phyloP scores from a whole-genome alignment of 2,888 invertebrate genomes.

The Aphodius sticticus region DNA sequence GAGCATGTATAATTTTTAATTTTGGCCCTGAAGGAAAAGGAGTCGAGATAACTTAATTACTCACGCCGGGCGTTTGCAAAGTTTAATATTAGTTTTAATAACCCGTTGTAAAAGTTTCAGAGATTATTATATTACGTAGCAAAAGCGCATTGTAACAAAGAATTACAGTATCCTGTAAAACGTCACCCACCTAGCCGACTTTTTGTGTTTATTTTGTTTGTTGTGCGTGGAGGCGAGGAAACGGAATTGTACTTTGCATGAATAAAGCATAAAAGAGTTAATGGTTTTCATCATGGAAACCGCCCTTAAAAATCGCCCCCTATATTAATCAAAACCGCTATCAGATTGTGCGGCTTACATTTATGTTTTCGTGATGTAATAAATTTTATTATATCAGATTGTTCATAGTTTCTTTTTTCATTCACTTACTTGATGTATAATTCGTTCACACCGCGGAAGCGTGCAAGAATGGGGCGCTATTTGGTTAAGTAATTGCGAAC shows the following conservation, averaged over 20 bases:
- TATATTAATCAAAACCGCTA: background rate
- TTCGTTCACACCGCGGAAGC: background rate
- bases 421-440: background rate
- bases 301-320: background rate
- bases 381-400: background rate
- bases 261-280: constrained; percentile 4
- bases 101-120: constrained; percentile 4
- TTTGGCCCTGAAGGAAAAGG: background rate
- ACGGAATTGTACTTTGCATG: background rate
- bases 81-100: background rate
- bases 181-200: background rate
- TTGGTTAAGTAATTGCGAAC: too few relatives aligned
- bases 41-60: constrained; percentile 4
- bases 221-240: background rate
- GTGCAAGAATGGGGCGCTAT: background rate
- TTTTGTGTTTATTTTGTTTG: background rate
- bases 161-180: background rate
- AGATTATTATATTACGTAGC: background rate
- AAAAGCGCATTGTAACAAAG: background rate
- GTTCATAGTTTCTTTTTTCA: background rate
- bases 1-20: background rate
- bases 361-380: constrained; percentile 4
- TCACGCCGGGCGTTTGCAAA: background rate
- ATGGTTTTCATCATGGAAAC: background rate
- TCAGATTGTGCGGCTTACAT: background rate